Evolutionary conservation across 1,140 invertebrate species (phyloP).

Genomic region (Ceratoteleas bidentatus): DNA sequence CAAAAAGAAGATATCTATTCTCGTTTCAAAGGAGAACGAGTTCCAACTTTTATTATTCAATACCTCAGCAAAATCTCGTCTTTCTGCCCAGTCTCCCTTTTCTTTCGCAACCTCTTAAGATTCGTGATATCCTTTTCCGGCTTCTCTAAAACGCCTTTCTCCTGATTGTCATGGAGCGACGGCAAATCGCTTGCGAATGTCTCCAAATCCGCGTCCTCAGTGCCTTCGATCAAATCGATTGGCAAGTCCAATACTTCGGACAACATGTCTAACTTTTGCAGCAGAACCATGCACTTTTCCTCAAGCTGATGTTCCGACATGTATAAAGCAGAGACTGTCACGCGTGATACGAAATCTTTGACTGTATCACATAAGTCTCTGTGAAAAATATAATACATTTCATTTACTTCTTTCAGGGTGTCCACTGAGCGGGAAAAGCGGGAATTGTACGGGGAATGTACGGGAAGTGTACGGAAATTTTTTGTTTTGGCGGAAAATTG

Average conservation of each 20-base stretch:
- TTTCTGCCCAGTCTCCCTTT: slow-evolving; percentile 70
- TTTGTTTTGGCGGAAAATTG: too few relatives aligned
- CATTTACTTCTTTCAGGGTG: too few relatives aligned
- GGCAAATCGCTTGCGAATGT: slow-evolving; percentile 60
- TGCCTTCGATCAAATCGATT: slow-evolving; percentile 74
- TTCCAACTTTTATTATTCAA: slow-evolving; percentile 3
- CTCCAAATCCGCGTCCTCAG: slow-evolving; percentile 63
- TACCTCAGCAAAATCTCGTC: slow-evolving; percentile 75
- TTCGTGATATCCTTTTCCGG: slow-evolving; percentile 83
- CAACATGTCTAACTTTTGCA: slow-evolving; percentile 89
- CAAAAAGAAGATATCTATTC: too few relatives aligned
- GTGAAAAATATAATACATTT: slow-evolving; percentile 19
- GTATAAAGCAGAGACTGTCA: slow-evolving; percentile 82
- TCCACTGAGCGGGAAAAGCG: too few relatives aligned
- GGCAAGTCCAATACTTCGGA: slow-evolving; percentile 88
- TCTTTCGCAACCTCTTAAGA: slow-evolving; percentile 72
- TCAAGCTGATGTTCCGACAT: slow-evolving; percentile 84
- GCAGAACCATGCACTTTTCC: slow-evolving; percentile 87
- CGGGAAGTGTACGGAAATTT: too few relatives aligned
- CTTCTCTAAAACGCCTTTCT: slow-evolving; percentile 84
- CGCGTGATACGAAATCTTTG: slow-evolving; percentile 87
- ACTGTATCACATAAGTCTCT: slow-evolving; percentile 90
- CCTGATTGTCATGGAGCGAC: slow-evolving; percentile 77
- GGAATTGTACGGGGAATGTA: too few relatives aligned
- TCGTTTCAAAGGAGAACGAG: too few relatives aligned